Evolutionary conservation across 1,140 invertebrate genomes (phyloP).

Genomic region (Notospermus geniculatus): DNA sequence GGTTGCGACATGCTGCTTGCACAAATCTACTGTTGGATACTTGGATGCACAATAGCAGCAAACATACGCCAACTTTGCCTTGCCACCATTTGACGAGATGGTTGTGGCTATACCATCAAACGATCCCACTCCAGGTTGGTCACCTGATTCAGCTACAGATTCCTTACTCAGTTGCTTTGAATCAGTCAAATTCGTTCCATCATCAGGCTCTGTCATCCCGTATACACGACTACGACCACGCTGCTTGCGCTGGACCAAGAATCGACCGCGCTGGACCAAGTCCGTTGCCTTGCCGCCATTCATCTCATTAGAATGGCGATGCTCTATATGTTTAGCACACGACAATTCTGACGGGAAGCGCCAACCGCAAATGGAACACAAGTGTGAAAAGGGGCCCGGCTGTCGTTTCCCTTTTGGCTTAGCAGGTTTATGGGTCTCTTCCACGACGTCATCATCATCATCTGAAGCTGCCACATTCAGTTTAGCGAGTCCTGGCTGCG

Average conservation of each 20-base stretch:
- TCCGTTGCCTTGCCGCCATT: not conserved
- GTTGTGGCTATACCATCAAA: not conserved
- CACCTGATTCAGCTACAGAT: not conserved
- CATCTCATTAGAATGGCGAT: not conserved
- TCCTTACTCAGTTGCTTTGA: not conserved
- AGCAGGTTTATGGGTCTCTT: not conserved
- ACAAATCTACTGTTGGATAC: not conserved
- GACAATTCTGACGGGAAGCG: not conserved
- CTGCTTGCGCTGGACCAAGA: too few species aligned
- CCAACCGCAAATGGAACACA: slow-evolving; percentile 4
- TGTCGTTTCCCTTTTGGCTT: not conserved
- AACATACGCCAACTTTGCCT: slow-evolving; percentile 5
- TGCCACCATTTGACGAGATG: not conserved
- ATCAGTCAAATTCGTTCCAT: not conserved
- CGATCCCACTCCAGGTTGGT: not conserved
- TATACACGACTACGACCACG: not conserved
- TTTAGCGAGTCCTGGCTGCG: not conserved
- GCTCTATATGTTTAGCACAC: not conserved
- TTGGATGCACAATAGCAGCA: slow-evolving; percentile 6
- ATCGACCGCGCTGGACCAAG: too few species aligned
- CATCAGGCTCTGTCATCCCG: not conserved
- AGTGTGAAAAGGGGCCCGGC: not conserved
- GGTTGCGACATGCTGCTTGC: not conserved
- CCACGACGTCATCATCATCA: not conserved
- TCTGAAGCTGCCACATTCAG: not conserved